A percentile compares a stretch with the other conserved stretches of the same genome.
phyloP scores from a whole-genome alignment of 2,113 vertebrate species.

The Campylomormyrus tamandua region DNA sequence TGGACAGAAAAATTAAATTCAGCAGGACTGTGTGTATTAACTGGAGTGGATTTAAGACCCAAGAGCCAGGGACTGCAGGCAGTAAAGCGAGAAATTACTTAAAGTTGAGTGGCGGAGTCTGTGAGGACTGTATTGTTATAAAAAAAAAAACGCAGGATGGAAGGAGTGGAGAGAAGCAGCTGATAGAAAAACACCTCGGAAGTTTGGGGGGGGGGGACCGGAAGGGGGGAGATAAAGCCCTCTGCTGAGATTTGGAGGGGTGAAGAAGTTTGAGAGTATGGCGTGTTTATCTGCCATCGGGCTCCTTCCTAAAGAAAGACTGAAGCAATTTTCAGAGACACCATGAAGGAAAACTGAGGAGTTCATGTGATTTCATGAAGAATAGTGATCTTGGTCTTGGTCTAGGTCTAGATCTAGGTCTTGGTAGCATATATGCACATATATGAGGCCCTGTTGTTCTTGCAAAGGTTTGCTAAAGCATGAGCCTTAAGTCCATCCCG shows the following conservation, averaged over 20 bases:
- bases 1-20: background rate
- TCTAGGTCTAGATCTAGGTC: background rate
- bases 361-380: background rate
- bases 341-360: background rate
- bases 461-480: background rate
- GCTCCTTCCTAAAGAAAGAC: background rate
- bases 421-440: background rate
- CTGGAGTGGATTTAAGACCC: background rate
- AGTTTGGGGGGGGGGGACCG: background rate
- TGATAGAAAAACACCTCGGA: background rate
- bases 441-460: background rate
- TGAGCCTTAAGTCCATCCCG: background rate
- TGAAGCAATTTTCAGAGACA: background rate
- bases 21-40: background rate
- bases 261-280: background rate
- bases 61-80: background rate
- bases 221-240: background rate
- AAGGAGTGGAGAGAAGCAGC: background rate
- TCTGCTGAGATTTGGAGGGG: background rate
- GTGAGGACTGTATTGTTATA: background rate
- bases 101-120: background rate
- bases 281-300: background rate
- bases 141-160: background rate
- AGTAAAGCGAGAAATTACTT: conserved; percentile 11
- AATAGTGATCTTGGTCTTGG: background rate